Conservation (phyloP, 2,113 vertebrate species). For the Gavia stellata region DNA sequence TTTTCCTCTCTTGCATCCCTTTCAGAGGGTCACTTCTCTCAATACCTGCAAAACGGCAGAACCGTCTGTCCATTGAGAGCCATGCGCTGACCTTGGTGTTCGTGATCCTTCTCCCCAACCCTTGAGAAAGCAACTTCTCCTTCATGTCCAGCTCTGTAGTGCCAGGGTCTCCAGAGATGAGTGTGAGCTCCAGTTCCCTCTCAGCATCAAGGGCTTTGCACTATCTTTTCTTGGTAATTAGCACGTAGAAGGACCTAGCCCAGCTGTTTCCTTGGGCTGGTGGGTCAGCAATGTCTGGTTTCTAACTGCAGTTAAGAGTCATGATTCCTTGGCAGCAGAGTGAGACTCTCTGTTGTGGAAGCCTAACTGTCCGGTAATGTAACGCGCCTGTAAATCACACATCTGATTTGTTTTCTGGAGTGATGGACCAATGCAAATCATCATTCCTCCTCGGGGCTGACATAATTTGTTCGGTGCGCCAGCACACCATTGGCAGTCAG, state of each 20-base stretch:
- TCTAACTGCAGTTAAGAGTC: neutral
- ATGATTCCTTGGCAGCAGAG: neutral
- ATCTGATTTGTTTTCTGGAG: neutral
- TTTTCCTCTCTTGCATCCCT: neutral
- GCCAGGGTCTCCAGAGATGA: neutral
- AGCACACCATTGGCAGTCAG: fast-evolving
- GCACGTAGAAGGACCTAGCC: neutral
- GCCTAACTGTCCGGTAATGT: neutral
- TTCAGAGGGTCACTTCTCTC: neutral
- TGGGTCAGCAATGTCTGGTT: neutral
- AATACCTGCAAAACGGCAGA: neutral
- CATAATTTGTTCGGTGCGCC: neutral
- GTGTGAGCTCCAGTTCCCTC: neutral
- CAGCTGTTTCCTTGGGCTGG: neutral
- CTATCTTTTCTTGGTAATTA: neutral
- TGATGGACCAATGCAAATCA: too few species aligned
- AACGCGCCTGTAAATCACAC: neutral
- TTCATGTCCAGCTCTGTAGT: neutral
- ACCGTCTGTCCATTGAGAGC: neutral
- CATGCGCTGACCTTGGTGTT: neutral
- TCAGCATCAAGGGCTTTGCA: neutral
- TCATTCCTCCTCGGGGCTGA: neutral
- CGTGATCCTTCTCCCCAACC: neutral
- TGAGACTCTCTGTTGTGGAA: neutral
- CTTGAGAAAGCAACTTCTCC: neutral